A percentile compares a stretch with the other conserved stretches of the same genome.
Evolutionary conservation across 2,888 invertebrate genomes (phyloP).

Genomic region (Trissonchulus latispiculum): DNA sequence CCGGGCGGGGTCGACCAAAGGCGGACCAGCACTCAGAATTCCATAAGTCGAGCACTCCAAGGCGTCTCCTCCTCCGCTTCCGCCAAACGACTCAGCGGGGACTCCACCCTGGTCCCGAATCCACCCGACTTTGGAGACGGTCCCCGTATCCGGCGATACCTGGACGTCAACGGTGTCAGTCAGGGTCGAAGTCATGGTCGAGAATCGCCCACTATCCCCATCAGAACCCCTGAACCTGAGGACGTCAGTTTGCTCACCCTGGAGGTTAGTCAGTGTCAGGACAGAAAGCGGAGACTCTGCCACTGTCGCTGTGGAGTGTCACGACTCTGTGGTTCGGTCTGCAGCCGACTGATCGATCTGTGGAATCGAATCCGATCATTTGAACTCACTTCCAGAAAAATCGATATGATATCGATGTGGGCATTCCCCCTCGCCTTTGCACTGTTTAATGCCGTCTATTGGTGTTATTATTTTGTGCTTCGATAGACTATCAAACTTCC

Average conservation of each 20-base stretch:
- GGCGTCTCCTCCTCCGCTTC: background rate
- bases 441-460: background rate
- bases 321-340: background rate
- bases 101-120: background rate
- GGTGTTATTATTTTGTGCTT: background rate
- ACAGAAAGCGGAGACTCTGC: background rate
- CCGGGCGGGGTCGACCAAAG: background rate
- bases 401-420: background rate
- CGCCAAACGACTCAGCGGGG: background rate
- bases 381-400: background rate
- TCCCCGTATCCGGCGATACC: background rate
- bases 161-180: background rate
- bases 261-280: background rate
- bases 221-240: background rate
- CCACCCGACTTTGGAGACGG: background rate
- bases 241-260: background rate
- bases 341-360: background rate
- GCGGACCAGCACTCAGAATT: background rate
- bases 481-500: background rate
- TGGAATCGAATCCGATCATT: background rate
- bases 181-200: background rate
- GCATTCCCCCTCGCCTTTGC: background rate
- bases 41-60: background rate
- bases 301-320: too few species aligned
- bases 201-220: background rate